Base-by-base conservation (phyloP, 1,140 invertebrate genomes). In the Mycetomoellerius zeteki region DNA sequence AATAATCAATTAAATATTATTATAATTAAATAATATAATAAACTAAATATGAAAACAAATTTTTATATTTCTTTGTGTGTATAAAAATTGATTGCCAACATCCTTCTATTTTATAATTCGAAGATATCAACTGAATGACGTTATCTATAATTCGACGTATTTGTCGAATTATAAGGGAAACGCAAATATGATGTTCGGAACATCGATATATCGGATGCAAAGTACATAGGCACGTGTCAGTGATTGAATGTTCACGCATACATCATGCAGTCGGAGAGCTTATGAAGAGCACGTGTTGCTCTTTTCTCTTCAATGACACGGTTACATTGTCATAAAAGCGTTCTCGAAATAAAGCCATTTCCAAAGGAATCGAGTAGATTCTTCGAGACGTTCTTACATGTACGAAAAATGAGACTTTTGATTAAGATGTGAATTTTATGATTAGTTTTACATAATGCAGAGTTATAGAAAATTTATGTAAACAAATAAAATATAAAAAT, bases 211-310 rank as follows among this genome's bases (percentile, higher is more conserved):
- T 69, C 16, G 56, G 43, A 69, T 54, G 24, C 50, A 37, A 47
- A 73, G 43, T 73, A 56, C 60, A 76, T 78, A 56, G 30, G 14
- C n/a, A 76, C 24, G n/a, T 43, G 43, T 76, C 43, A 77, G n/a
- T 69, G 47, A 85, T 30, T 64, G 60, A 77, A 77, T 64, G 58
- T 76, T 65, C 56, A 6, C 30, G 19, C n/a, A 21, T 54, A 37
- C 19, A 19, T 77, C 58, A 65, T 30, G 4, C 24, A 27, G 30
- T n/a, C 33, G 69, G 30, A 58, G 37, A 24, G 37, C 21, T 85
- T 30, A 33, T 62, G 71, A 76, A 52, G 47, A 77, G 30, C 33
- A 77, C 50, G 12, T 85, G 72, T 76, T 62, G 33, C 43, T 77
- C 19, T 54, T 85, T 77, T 43, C 27, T 47, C 43, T 27, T 50